Percentiles rank a stretch among this genome's conserved stretches.
These are phyloP conservation scores for Hemitrygon akajei DNA, from an alignment of 2,797 vertebrate genomes.

Conservation along the genomic window DNA sequence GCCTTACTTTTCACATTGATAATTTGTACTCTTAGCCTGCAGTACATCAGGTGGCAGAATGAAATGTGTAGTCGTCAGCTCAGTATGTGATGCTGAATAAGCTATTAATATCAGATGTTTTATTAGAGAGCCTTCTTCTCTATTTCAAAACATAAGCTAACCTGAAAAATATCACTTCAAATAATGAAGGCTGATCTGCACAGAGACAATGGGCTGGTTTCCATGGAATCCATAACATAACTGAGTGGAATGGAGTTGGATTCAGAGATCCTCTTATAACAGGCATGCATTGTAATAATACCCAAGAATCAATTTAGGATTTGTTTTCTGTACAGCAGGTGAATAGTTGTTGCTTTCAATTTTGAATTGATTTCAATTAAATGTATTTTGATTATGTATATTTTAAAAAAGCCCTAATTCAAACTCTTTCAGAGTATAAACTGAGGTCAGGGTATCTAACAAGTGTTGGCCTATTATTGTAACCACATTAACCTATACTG, in stretches of 20 bases:
- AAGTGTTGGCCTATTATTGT: background rate
- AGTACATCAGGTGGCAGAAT: background rate
- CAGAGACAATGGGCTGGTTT: background rate
- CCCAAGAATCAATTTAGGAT: background rate
- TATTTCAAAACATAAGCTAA: background rate
- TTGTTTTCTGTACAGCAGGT: background rate
- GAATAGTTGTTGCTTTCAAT: background rate
- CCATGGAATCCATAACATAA: background rate
- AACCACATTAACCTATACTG: conserved; percentile 10
- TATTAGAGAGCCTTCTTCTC: background rate
- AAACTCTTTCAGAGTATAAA: background rate
- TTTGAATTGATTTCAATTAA: background rate
- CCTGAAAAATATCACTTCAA: background rate
- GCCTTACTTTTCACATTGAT: background rate
- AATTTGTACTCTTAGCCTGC: background rate
- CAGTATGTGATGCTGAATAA: background rate
- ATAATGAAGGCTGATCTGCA: background rate
- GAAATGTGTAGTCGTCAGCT: background rate
- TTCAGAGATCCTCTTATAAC: background rate
- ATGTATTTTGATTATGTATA: background rate
- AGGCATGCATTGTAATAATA: background rate
- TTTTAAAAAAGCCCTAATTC: background rate
- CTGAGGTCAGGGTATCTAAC: background rate
- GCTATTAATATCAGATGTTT: background rate
- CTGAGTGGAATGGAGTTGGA: background rate